These are phyloP conservation scores for Scortum barcoo DNA, from an alignment of 2,113 vertebrate species.

Conservation along the genomic window DNA sequence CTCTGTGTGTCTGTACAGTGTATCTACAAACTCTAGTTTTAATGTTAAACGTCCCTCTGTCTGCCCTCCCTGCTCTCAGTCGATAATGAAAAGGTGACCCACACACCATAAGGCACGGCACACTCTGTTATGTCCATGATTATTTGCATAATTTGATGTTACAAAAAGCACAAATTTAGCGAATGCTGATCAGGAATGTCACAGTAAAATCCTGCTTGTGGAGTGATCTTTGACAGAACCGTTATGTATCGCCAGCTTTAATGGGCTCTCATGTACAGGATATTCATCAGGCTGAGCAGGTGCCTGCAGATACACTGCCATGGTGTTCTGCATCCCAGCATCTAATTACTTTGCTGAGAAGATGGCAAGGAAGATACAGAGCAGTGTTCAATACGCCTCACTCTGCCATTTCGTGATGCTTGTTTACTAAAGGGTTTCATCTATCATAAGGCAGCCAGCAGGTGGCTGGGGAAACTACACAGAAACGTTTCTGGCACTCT, in stretches of 20 bases:
- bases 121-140: constrained; percentile 4
- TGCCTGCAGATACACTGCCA: constrained; percentile 67
- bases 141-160: constrained; percentile 28
- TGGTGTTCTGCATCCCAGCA: constrained; percentile 54
- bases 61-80: neutral
- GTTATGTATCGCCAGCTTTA: constrained; percentile 64
- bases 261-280: constrained; percentile 65
- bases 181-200: constrained; percentile 13
- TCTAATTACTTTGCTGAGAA: constrained; percentile 76
- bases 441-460: constrained; percentile 72
- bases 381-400: constrained; percentile 57
- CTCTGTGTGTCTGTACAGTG: neutral
- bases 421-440: constrained; percentile 75
- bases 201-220: constrained; percentile 25
- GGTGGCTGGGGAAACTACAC: constrained; percentile 69
- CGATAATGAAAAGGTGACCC: constrained; percentile 20
- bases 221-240: constrained; percentile 61
- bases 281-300: constrained; percentile 70
- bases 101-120: constrained; percentile 6
- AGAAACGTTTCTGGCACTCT: constrained; percentile 63
- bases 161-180: constrained; percentile 21
- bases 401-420: constrained; percentile 64
- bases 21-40: constrained; percentile 26
- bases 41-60: neutral
- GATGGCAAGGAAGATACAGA: constrained; percentile 53